Conservation (phyloP, 2,888 invertebrate species). For the Erynnis tages region DNA sequence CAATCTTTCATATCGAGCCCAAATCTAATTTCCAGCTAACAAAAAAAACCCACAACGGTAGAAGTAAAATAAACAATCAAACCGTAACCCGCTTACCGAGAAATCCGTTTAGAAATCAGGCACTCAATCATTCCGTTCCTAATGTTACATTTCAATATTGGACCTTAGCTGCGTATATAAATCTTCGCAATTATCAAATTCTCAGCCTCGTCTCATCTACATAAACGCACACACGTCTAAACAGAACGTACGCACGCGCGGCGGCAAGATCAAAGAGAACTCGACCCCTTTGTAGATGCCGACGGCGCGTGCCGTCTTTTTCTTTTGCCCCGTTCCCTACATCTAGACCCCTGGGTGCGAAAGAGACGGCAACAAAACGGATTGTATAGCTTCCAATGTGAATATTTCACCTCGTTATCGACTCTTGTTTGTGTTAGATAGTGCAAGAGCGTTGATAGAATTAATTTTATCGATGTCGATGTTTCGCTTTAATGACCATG, state of each 20-base stretch:
- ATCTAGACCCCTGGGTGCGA: slow-evolving; percentile 54
- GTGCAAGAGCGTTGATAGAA: slow-evolving; percentile 52
- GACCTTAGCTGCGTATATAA: slow-evolving; percentile 56
- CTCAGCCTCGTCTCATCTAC: slow-evolving; percentile 73
- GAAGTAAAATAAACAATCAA: slow-evolving; percentile 17
- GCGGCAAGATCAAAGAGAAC: slow-evolving; percentile 77
- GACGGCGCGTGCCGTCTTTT: slow-evolving; percentile 75
- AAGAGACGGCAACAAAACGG: slow-evolving; percentile 58
- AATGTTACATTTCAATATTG: slow-evolving; percentile 38
- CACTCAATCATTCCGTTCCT: slow-evolving; percentile 19
- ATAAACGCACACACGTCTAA: slow-evolving; percentile 64
- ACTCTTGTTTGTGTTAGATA: slow-evolving; percentile 80
- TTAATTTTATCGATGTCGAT: slow-evolving; percentile 59
- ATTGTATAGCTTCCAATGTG: slow-evolving; percentile 77
- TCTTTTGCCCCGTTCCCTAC: slow-evolving; percentile 57
- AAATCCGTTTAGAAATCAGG: slow-evolving; percentile 23
- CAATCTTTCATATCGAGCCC: too few species aligned
- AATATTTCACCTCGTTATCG: slow-evolving; percentile 82
- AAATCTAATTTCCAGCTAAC: too few species aligned
- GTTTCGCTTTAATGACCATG: slow-evolving; percentile 24
- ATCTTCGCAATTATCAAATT: slow-evolving; percentile 81
- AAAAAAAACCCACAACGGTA: too few species aligned
- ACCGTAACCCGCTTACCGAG: slow-evolving; percentile 8
- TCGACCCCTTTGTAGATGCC: slow-evolving; percentile 78
- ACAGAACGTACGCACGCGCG: slow-evolving; percentile 69